A percentile compares a stretch with the other conserved stretches of the same genome.
phyloP scores from a whole-genome alignment of 2,888 invertebrate genomes.

The Thecophora atra region DNA sequence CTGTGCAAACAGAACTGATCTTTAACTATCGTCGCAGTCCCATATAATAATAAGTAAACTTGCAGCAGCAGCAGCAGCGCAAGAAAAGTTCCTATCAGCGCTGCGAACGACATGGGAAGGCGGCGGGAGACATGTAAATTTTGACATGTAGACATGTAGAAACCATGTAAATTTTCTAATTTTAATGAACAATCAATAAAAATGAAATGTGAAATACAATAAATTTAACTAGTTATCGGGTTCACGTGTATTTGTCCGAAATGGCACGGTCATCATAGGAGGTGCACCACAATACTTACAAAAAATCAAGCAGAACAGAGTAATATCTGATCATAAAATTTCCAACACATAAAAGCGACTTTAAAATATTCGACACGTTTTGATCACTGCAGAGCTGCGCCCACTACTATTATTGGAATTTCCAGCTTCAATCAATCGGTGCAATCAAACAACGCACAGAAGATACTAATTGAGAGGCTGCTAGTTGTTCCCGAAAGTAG shows the following conservation, averaged over 20 bases:
- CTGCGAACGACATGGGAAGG: too few species aligned
- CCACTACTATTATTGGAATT: conserved; percentile 12
- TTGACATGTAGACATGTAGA: not conserved
- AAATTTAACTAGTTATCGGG: not conserved
- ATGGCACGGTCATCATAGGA: conserved; percentile 3
- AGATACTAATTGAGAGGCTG: not conserved
- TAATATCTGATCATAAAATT: conserved; percentile 6
- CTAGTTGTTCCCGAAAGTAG: conserved; percentile 10
- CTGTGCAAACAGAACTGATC: too few species aligned
- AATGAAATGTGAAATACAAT: conserved; percentile 4
- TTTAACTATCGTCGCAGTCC: too few species aligned
- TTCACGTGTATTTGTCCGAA: not conserved
- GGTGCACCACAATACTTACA: not conserved
- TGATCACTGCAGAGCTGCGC: not conserved
- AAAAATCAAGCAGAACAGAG: not conserved
- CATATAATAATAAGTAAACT: too few species aligned
- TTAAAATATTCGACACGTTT: not conserved
- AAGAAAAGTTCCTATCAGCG: too few species aligned
- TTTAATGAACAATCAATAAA: not conserved
- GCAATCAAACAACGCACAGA: conserved; percentile 39
- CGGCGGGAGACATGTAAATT: too few species aligned
- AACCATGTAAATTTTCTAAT: conserved; percentile 1
- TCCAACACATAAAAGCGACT: not conserved
- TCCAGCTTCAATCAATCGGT: conserved; percentile 30
- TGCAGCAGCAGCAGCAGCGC: too few species aligned